A percentile compares a stretch with the other conserved stretches of the same genome.
Conservation (phyloP, 2,113 vertebrate genomes). For the Vombatus ursinus region DNA sequence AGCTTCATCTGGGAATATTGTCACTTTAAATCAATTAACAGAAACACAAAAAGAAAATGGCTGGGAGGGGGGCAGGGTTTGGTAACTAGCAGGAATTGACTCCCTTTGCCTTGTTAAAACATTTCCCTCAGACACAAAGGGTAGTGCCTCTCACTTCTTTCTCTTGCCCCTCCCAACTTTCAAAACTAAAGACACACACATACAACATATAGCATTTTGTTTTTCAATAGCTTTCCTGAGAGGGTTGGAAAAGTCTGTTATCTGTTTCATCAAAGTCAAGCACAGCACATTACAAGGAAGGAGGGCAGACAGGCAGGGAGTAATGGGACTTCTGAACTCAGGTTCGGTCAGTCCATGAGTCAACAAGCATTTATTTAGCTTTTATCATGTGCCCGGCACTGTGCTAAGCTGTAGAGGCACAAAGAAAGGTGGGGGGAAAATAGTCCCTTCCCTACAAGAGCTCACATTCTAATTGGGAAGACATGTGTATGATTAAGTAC, state of each 20-base stretch:
- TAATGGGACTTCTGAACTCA: not conserved
- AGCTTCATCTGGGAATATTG: constrained; percentile 81
- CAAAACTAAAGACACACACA: constrained; percentile 23
- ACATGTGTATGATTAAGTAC: not conserved
- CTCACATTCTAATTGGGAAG: not conserved
- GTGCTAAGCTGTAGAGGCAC: not conserved
- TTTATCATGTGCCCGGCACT: not conserved
- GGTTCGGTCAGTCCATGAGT: not conserved
- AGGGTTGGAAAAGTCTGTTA: constrained; percentile 29
- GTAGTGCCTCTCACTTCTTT: not conserved
- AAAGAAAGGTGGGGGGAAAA: not conserved
- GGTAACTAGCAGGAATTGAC: constrained; percentile 16
- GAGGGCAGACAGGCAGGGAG: not conserved
- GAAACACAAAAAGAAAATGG: constrained; percentile 74
- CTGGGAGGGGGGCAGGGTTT: not conserved
- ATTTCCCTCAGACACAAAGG: not conserved
- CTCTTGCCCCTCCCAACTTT: not conserved
- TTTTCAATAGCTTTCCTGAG: constrained; percentile 45
- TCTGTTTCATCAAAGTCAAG: constrained; percentile 9
- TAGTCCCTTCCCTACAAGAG: not conserved
- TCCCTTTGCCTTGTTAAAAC: not conserved
- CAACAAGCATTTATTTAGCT: not conserved
- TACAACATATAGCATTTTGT: not conserved
- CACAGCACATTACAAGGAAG: not conserved
- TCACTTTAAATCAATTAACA: constrained; percentile 85